phyloP scores from a whole-genome alignment of 53 echinoderm and acorn worm species.

The Stichopus horrens region DNA sequence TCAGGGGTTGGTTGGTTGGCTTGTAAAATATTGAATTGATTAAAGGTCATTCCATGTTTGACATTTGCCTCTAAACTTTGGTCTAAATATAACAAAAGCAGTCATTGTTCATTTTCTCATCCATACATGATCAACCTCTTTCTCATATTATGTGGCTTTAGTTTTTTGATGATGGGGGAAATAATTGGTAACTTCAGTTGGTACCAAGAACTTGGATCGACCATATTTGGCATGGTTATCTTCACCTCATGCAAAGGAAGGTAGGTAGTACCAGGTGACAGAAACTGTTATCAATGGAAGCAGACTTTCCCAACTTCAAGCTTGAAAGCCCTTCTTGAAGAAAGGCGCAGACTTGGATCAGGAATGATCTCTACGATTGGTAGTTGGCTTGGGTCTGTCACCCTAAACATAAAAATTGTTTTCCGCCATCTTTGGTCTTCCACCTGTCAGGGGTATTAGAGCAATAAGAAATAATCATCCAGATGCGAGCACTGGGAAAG shows the following conservation, averaged over 20 bases:
- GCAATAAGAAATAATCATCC: too few species aligned
- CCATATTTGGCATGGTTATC: background rate
- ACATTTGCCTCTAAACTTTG: too few species aligned
- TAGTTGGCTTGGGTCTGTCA: constrained; percentile 66
- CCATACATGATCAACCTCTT: too few species aligned
- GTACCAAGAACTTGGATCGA: background rate
- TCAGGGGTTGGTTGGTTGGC: too few species aligned
- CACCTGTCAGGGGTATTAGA: constrained; percentile 39
- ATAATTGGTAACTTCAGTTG: background rate
- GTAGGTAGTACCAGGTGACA: background rate
- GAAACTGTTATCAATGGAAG: constrained; percentile 59
- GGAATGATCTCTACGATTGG: constrained; percentile 85
- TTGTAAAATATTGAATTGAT: too few species aligned
- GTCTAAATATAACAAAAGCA: too few species aligned
- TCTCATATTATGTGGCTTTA: too few species aligned
- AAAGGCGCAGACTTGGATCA: constrained; percentile 61
- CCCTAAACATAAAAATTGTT: constrained; percentile 69
- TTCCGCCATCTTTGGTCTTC: constrained; percentile 73
- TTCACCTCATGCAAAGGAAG: background rate
- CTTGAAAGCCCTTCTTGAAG: constrained; percentile 63
- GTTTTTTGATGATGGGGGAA: background rate
- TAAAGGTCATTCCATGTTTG: too few species aligned
- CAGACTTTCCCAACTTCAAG: constrained; percentile 75
- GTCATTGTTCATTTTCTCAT: too few species aligned
- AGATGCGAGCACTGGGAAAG: too few species aligned